Evolutionary conservation across 2,113 vertebrate species (phyloP), one percentile per base, ranked within the genome.

Genomic region (Emydocephalus ijimae): DNA sequence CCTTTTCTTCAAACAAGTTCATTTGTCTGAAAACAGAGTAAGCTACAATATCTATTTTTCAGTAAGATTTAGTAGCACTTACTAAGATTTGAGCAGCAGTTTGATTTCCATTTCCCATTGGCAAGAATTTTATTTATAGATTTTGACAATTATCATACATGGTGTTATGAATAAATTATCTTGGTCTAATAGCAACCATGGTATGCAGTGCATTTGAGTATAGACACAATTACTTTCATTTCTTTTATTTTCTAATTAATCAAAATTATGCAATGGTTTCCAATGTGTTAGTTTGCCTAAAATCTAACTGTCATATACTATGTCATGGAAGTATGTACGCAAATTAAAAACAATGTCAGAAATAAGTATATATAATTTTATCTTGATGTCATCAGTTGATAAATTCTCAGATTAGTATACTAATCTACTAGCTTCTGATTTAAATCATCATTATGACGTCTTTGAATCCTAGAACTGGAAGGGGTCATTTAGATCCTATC

Each of bases 401-500:
- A 85, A 85, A 26, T 90, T 95, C 89, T 88, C 64, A 88, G 52
- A 54, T 90, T 57, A 29, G 91, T 34, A 57, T 64, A 95, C 87
- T 94, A 95, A 96, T 89, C 89, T 94, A 92, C 74, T 95, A 54
- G 34, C 26, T 95, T 95, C 92, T 91, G 93, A 92, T 90, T 94
- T 93, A 4, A 89, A 74, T 45, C 23, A 24, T 55, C 23, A 29
- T 24, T 7, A 20, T 34, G 18, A 94, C 69, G 54, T 88, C 24
- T 50, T 52, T 0, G 12, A 34, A 34, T 74, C 64, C n/a, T 74
- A 34, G 64, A 74, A 7, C 2, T 74, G 64, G 64, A 74, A 34
- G n/a, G 14, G 5, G 4, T 34, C 5, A 74, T 74, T 34, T 74
- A 74, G n/a, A 74, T 74, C 64, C 64, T 34, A 2, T 74, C 14